Evolutionary conservation across 2,797 vertebrate species (phyloP), one percentile per base, ranked within the genome.

Genomic region (Sebastiscus albofasciatus): DNA sequence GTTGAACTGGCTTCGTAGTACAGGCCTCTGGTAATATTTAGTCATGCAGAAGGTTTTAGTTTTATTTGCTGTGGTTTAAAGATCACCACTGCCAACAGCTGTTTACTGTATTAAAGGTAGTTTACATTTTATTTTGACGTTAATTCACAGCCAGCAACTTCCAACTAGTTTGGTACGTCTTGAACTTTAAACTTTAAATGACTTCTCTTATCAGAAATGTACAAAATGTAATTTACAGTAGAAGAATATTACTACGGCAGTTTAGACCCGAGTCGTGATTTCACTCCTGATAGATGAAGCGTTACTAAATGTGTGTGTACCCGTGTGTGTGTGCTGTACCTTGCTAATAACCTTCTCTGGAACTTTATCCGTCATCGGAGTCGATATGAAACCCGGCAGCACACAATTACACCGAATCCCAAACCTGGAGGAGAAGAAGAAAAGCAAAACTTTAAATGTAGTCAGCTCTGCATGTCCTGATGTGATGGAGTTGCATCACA

Each of bases 351-450:
- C 96, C 78, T 96, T 97, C 83, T 97, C 94, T 66, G 97, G 97
- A 5, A 98, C 93, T 90, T 96, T 96, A 24, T 96, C 96, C 0
- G 96, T 97, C 97, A 98, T 98, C 9, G 97, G 96, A 27, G 97
- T 97, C 31, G 71, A 49, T 72, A 97, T 96, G 82, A 97, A 97
- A 0, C 97, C 97, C 0, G 97, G 97, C 34, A 98, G 88, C 67
- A 98, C 95, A 13, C 95, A 95, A 84, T 98, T 98, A 90, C 97
- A 98, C 6, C 97, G 94, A 79, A 98, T 97, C 55, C 96, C 96
- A 66, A 95, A 96, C 94, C 97, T 98, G 90, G 33, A 60, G 11
- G 36, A 16, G 27, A 1, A 62, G 6, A 71, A 2, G 1, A 74
- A 2, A 24, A n/a, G 24, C 5, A 11, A 5, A 18, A n/a, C n/a